Percentiles rank a stretch among this genome's conserved stretches.
Evolutionary conservation across 2,888 invertebrate species (phyloP).

Genomic region (Chelonus formosanus): DNA sequence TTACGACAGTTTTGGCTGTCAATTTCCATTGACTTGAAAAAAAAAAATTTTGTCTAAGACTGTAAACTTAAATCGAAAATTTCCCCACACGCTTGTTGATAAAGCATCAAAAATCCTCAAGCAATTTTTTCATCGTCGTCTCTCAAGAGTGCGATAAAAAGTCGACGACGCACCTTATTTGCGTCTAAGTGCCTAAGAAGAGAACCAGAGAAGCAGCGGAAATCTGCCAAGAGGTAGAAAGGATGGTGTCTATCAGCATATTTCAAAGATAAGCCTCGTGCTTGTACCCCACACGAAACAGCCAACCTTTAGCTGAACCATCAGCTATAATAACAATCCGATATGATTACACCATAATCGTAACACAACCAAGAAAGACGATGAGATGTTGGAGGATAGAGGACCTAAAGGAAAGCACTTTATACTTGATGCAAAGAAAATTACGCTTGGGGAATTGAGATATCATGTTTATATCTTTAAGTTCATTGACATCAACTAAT

Average conservation of each 20-base stretch:
- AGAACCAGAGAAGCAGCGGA: constrained; percentile 27
- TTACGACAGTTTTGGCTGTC: no score
- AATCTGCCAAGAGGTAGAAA: constrained; percentile 36
- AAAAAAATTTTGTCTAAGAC: constrained; percentile 6
- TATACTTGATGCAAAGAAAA: constrained; percentile 47
- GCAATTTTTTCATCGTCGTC: constrained; percentile 50
- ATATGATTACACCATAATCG: constrained; percentile 65
- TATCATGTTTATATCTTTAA: constrained; percentile 63
- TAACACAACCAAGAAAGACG: constrained; percentile 49
- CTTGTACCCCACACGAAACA: not conserved
- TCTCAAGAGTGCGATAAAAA: constrained; percentile 51
- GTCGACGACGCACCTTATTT: constrained; percentile 39
- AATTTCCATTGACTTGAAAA: not conserved
- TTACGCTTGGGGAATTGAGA: constrained; percentile 63
- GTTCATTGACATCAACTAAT: constrained; percentile 63
- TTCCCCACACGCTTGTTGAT: constrained; percentile 14
- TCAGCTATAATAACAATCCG: constrained; percentile 66
- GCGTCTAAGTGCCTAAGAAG: constrained; percentile 37
- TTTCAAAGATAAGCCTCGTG: constrained; percentile 63
- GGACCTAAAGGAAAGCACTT: constrained; percentile 26
- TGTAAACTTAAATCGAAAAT: constrained; percentile 30
- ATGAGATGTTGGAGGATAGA: constrained; percentile 17
- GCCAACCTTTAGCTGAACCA: constrained; percentile 54
- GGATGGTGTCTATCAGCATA: constrained; percentile 63
- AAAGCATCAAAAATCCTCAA: constrained; percentile 46